Base-by-base conservation (phyloP, 2,113 vertebrate species). In the Toxotes chatareus region DNA sequence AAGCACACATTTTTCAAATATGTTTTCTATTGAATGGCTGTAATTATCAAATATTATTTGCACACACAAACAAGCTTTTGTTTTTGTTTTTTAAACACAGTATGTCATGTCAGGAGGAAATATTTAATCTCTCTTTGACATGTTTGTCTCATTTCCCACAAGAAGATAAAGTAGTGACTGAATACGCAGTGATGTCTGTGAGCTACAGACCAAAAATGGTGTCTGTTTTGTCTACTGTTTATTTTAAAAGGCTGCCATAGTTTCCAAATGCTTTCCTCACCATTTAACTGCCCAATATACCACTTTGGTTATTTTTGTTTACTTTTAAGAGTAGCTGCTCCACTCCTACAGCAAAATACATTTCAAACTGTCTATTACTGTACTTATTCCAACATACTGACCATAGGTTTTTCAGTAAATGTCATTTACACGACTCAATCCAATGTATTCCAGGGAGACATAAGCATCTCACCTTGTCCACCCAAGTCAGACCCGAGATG, bases 401-500 rank as follows among this genome's bases (percentile, higher is more conserved):
- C 17, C 34, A 12, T 7, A 51, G 4, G 13, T 47, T 53, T 55
- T 66, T 23, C 3, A 82, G 4, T 11, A 55, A 21, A 49, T 17
- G 1, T 0, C 57, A 7, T 62, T 61, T 17, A 14, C 23, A n/a
- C 36, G 12, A 73, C 31, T 12, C 7, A 27, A 10, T 73, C 4
- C 1, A 19, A 7, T 27, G 11, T 4, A 7, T 21, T 51, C 4
- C 47, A 60, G 16, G 2, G 38, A 7, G 7, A 13, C 27, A 27
- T 11, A 4, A 9, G 23, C 1, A 4, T 69, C 85, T 91, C 92
- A 99, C 98, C 96, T 97, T 96, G 90, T 98, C 97, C 63, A 99
- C 76, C 98, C 98, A 99, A 4, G 1, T 59, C 82, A 99, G 91
- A n/a, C 98, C 98, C 0, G 93, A 68, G 64, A 99, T 94, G 67